Evolutionary conservation across 2,888 invertebrate species (phyloP).

Genomic region (Oscheius sp.): DNA sequence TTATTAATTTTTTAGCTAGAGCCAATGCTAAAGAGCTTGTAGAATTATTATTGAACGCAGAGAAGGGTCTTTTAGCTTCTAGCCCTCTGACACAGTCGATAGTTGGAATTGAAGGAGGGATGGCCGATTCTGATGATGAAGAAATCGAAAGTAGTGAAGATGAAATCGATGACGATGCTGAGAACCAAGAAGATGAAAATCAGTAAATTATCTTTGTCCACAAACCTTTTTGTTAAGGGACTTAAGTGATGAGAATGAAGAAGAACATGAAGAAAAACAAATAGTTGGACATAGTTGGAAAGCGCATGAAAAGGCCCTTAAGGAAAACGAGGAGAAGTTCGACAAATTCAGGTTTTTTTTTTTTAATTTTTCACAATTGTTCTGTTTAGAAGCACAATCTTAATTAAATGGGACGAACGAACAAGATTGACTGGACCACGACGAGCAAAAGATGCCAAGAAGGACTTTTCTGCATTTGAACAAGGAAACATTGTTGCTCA

Average conservation of each 20-base stretch:
- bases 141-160: slow-evolving; percentile 66
- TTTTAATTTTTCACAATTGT: not conserved
- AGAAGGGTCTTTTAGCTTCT: slow-evolving; percentile 13
- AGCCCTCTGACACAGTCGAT: slow-evolving; percentile 23
- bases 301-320: slow-evolving; percentile 7
- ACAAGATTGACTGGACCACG: slow-evolving; percentile 79
- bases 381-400: slow-evolving; percentile 79
- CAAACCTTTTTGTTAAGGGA: not conserved
- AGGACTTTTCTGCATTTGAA: slow-evolving; percentile 76
- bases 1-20: slow-evolving; percentile 34
- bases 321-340: slow-evolving; percentile 30
- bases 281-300: slow-evolving; percentile 6
- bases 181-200: slow-evolving; percentile 28
- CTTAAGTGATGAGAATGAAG: slow-evolving; percentile 27
- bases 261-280: slow-evolving; percentile 25
- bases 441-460: slow-evolving; percentile 75
- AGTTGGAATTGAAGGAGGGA: slow-evolving; percentile 22
- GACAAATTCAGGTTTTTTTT: slow-evolving; percentile 39
- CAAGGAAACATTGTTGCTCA: slow-evolving; percentile 77
- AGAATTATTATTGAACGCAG: slow-evolving; percentile 31
- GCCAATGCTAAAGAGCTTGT: slow-evolving; percentile 47
- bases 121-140: slow-evolving; percentile 53
- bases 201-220: too few species aligned
- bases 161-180: slow-evolving; percentile 42
- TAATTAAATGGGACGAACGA: slow-evolving; percentile 94